These are phyloP conservation scores for Gobiocypris rarus DNA, from an alignment of 2,113 vertebrate genomes.

Conservation along the genomic window DNA sequence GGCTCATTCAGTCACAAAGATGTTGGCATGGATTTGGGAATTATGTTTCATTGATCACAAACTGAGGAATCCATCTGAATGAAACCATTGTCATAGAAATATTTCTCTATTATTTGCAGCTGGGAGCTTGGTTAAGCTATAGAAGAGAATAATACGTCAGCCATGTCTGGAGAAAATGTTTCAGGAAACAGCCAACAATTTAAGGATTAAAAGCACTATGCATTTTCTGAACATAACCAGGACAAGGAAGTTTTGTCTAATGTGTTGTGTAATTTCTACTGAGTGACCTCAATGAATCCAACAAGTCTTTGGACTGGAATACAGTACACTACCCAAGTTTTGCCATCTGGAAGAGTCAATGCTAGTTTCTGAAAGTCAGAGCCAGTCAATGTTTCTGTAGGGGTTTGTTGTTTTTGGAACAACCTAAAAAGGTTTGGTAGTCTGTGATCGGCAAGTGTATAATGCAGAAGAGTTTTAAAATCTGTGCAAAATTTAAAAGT, in stretches of 20 bases:
- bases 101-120: conserved; percentile 11
- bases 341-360: background rate
- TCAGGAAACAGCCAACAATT: conserved; percentile 1
- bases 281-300: background rate
- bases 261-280: background rate
- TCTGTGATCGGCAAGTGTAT: too few species aligned
- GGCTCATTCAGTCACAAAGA: conserved; percentile 21
- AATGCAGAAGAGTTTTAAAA: too few species aligned
- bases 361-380: background rate
- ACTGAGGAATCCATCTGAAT: conserved; percentile 43
- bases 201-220: background rate
- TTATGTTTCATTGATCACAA: conserved; percentile 51
- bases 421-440: too few species aligned
- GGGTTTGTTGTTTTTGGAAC: too few species aligned
- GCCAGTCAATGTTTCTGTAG: background rate
- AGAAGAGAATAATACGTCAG: conserved; percentile 2
- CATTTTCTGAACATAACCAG: background rate
- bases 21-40: conserved; percentile 39
- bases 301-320: background rate
- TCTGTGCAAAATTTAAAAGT: too few species aligned
- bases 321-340: background rate
- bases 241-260: background rate
- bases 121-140: background rate
- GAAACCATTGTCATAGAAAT: conserved; percentile 36
- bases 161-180: background rate